Conservation (phyloP, 2,113 vertebrate species). For the Gobio gobio region DNA sequence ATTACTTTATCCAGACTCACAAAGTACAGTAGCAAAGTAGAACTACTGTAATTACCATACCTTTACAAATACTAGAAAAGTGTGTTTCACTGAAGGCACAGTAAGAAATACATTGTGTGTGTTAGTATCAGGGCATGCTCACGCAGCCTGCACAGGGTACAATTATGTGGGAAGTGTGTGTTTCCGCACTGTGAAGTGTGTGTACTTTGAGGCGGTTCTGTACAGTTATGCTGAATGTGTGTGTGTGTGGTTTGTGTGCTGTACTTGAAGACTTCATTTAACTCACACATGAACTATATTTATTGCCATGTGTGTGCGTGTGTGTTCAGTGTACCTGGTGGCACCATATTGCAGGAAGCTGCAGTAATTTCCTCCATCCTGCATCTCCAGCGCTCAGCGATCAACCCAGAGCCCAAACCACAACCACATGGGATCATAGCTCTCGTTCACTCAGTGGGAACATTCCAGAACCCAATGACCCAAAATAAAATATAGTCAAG, state of each 20-base stretch:
- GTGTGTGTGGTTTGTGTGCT: conserved; percentile 19
- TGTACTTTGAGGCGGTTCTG: neutral
- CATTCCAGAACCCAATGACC: conserved; percentile 61
- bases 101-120: neutral
- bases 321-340: conserved; percentile 68
- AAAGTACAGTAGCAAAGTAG: neutral
- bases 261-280: conserved; percentile 4
- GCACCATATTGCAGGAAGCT: conserved; percentile 75
- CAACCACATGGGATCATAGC: conserved; percentile 73
- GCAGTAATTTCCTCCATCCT: conserved; percentile 75
- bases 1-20: neutral
- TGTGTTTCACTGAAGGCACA: neutral
- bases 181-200: neutral
- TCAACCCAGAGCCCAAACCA: conserved; percentile 73
- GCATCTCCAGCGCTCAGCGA: conserved; percentile 70
- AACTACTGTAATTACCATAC: neutral
- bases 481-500: conserved; percentile 34
- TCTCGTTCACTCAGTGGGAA: conserved; percentile 67
- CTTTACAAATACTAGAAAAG: neutral
- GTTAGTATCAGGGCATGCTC: neutral
- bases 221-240: conserved; percentile 14
- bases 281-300: neutral
- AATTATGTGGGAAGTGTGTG: conserved; percentile 31
- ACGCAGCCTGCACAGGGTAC: neutral
- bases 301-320: neutral